phyloP scores from a whole-genome alignment of 37 sponge, comb jelly and placozoan genomes.

The Ianthella basta region DNA sequence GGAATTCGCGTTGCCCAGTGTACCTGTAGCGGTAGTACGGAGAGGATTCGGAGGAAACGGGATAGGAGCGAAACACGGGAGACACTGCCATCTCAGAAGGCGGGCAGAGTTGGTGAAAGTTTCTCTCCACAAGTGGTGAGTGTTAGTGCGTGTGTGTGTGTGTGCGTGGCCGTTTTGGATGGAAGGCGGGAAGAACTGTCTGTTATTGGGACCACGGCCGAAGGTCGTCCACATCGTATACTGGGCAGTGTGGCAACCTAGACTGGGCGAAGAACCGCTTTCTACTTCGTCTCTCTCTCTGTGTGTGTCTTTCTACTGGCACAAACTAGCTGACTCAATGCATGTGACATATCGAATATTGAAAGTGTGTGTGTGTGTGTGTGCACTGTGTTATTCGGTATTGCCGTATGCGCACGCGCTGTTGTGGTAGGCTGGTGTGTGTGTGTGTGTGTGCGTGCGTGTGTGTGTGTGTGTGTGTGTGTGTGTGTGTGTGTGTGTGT shows the following conservation, averaged over 20 bases:
- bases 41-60: no score
- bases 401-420: no score
- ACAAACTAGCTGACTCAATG: neutral
- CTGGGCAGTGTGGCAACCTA: no score
- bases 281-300: no score
- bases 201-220: no score
- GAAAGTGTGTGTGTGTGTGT: constrained; percentile 17
- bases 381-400: neutral
- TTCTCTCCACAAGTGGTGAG: neutral
- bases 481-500: constrained; percentile 29
- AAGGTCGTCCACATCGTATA: no score
- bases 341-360: neutral
- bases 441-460: constrained; percentile 21
- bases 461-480: constrained; percentile 1
- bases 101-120: neutral
- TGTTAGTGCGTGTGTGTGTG: constrained; percentile 32
- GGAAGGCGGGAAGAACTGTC: neutral
- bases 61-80: neutral
- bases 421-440: neutral
- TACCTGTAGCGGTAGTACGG: no score
- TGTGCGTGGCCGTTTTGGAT: neutral
- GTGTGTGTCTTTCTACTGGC: constrained; percentile 1
- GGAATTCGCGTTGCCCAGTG: no score
- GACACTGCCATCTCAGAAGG: neutral
- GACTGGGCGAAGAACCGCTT: no score